Conservation (phyloP, 2,797 vertebrate species). For the Schizopygopsis pylzovi region DNA sequence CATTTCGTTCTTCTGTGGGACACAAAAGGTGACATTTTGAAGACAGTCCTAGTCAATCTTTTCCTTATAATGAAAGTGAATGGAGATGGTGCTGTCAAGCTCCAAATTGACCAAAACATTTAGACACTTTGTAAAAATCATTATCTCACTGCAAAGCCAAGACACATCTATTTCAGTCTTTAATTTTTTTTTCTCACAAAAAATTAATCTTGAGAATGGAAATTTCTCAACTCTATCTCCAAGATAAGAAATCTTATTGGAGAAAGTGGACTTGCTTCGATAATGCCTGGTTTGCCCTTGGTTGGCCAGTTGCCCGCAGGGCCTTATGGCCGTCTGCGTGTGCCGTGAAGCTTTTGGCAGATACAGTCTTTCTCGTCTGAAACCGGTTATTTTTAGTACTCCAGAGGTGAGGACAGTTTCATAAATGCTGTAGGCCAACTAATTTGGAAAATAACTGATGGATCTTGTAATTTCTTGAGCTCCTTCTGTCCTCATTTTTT, state of each 20-base stretch:
- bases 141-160: background rate
- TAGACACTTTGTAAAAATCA: background rate
- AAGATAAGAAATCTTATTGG: background rate
- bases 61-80: background rate
- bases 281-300: background rate
- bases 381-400: too few relatives aligned
- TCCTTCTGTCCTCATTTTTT: background rate
- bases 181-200: background rate
- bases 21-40: background rate
- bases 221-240: background rate
- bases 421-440: too few relatives aligned
- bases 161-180: background rate
- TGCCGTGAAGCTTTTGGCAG: background rate
- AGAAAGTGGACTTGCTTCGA: slow-evolving; percentile 22
- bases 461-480: background rate
- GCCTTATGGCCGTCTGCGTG: background rate
- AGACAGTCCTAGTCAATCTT: background rate
- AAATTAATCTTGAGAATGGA: background rate
- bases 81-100: background rate
- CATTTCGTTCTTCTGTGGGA: background rate
- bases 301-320: background rate
- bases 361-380: background rate
- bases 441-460: background rate
- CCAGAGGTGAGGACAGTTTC: too few relatives aligned
- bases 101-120: background rate